These are phyloP conservation scores for Vesta saturnalis DNA, from an alignment of 2,888 invertebrate genomes.

Conservation along the genomic window DNA sequence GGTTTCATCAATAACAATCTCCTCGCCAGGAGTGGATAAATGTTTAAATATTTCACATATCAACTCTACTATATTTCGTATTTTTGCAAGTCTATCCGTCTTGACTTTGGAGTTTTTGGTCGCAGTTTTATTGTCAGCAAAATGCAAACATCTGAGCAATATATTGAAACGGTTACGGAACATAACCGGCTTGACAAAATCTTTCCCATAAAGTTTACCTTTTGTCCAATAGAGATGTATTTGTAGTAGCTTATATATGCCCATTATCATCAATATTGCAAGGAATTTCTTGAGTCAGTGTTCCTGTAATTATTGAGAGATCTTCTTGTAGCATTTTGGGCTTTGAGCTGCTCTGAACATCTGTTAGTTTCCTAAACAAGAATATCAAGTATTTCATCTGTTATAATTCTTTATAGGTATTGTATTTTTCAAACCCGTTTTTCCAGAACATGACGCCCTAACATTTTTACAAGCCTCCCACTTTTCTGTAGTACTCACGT, in stretches of 20 bases:
- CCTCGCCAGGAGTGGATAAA: constrained; percentile 36
- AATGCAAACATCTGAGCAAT: background rate
- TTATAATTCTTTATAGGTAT: constrained; percentile 17
- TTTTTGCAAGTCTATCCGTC: constrained; percentile 10
- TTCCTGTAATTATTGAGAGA: constrained; percentile 22
- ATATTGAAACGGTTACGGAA: background rate
- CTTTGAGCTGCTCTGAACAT: constrained; percentile 7
- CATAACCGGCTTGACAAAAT: too few species aligned
- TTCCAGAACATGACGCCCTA: background rate
- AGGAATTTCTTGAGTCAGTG: constrained; percentile 30
- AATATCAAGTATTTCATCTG: constrained; percentile 4
- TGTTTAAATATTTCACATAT: constrained; percentile 28
- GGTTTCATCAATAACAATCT: constrained; percentile 51
- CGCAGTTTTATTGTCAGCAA: constrained; percentile 2
- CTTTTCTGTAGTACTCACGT: background rate
- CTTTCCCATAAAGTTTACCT: background rate
- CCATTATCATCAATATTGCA: constrained; percentile 39
- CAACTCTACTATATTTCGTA: constrained; percentile 1
- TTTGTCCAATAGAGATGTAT: constrained; percentile 31
- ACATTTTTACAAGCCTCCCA: background rate
- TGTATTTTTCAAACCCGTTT: background rate
- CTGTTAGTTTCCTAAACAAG: constrained; percentile 24
- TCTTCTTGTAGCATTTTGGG: constrained; percentile 15
- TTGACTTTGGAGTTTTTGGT: background rate
- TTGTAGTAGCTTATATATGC: constrained; percentile 33